phyloP scores from a whole-genome alignment of 2,888 invertebrate genomes.

The Drosophila maculinotata region DNA sequence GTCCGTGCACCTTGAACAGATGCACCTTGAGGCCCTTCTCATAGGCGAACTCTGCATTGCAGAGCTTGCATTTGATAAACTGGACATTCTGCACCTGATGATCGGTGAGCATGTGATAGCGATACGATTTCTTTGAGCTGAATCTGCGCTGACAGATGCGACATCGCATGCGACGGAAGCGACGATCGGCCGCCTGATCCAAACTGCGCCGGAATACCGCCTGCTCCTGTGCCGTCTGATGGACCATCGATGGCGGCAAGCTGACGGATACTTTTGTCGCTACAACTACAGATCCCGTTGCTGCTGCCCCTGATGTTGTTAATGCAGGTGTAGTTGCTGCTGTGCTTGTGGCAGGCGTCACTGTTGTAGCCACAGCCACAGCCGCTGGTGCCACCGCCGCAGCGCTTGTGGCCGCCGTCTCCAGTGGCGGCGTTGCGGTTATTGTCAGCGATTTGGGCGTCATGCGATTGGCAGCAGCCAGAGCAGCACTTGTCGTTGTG shows the following conservation, averaged over 20 bases:
- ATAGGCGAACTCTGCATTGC: conserved; percentile 85
- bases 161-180: conserved; percentile 84
- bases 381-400: conserved; percentile 10
- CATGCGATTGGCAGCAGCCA: conserved; percentile 65
- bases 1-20: conserved; percentile 84
- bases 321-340: no score
- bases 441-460: conserved; percentile 72
- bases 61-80: conserved; percentile 84
- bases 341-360: conserved; percentile 42
- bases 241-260: conserved; percentile 60
- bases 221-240: conserved; percentile 73
- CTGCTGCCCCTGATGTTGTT: neutral
- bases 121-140: conserved; percentile 84
- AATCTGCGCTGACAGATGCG: conserved; percentile 85
- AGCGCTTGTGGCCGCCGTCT: conserved; percentile 20
- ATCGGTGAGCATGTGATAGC: conserved; percentile 84
- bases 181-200: conserved; percentile 82
- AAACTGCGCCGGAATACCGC: conserved; percentile 81
- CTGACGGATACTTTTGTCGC: neutral
- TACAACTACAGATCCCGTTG: neutral
- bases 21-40: conserved; percentile 85
- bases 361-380: neutral
- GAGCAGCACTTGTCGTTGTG: conserved; percentile 55
- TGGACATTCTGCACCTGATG: conserved; percentile 85
- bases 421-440: conserved; percentile 62